Percentiles rank a stretch among this genome's conserved stretches.
phyloP scores from a whole-genome alignment of 2,888 invertebrate genomes.

The Caradrina clavipalpis region DNA sequence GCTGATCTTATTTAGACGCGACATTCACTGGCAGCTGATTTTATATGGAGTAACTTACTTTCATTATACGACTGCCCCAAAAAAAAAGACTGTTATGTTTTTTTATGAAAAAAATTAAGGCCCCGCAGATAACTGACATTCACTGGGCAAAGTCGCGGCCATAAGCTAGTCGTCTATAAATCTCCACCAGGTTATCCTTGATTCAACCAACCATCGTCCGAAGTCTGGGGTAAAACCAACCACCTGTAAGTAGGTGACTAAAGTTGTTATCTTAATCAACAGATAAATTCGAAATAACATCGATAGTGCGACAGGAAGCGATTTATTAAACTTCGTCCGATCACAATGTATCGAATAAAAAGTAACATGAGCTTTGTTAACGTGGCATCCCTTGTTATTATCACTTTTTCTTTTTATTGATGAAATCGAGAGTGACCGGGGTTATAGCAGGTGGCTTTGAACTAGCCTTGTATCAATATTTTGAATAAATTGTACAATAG shows the following conservation, averaged over 20 bases:
- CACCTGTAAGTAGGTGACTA: not conserved
- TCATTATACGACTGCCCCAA: too few species aligned
- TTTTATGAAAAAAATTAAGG: too few species aligned
- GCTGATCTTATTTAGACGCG: too few species aligned
- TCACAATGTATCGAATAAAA: conserved; percentile 78
- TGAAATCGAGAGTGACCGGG: conserved; percentile 60
- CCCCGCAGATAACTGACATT: too few species aligned
- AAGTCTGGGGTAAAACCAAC: not conserved
- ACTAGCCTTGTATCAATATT: conserved; percentile 27
- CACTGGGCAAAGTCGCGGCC: too few species aligned
- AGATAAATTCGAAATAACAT: conserved; percentile 68
- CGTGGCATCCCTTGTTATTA: conserved; percentile 64
- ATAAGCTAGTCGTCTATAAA: not conserved
- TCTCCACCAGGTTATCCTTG: not conserved
- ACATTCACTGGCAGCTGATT: too few species aligned
- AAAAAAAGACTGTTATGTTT: too few species aligned
- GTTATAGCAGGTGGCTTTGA: conserved; percentile 55
- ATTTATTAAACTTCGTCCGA: conserved; percentile 84
- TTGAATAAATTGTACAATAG: conserved; percentile 16
- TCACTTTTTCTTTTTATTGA: conserved; percentile 62
- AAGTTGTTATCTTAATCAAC: conserved; percentile 38
- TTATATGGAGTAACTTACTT: too few species aligned
- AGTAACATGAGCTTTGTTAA: conserved; percentile 74
- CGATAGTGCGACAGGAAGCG: conserved; percentile 82
- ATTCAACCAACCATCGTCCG: not conserved